Evolutionary conservation across 2,888 invertebrate genomes (phyloP), one percentile per base, ranked within the genome.

Genomic region (Linnaemya tessellans): DNA sequence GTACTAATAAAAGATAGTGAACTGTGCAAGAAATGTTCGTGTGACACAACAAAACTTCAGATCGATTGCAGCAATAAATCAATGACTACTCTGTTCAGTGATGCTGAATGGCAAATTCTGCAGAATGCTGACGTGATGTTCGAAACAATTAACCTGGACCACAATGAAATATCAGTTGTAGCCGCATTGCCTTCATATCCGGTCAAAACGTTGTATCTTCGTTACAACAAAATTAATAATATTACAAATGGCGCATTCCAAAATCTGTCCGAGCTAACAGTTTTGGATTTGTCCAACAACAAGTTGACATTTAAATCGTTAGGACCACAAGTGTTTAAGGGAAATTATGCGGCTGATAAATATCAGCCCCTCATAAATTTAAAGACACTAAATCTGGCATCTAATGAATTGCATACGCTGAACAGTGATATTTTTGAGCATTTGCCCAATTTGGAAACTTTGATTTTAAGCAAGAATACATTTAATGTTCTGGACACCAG

Each of bases 361-460:
- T 92, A 89, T 84, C 85, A 89, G 67, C 91, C 92, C 0, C 46
- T 92, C 20, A 84, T 80, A 3, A 89, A 90, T 20, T 43, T 92
- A 10, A 89, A 84, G 54, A 89, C 89, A 41, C 78, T 93, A 0
- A 89, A 95, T 89, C 92, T 98, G 83, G 95, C 95, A 0, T 91
- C 95, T 89, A 98, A 98, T 90, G 93, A 94, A 25, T 91, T 97
- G 0, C 96, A 96, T 88, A 94, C 94, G 0, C 91, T 97, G n/a
- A 91, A 96, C 89, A 93, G 93, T 68, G 96, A 96, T 89, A 89
- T 97, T 1, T 97, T 98, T 90, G 96, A 96, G 88, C 97, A 97
- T 89, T 91, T 95, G 4, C 94, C 95, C 0, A 93, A 94, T 65
- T 90, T 98, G 49, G 94, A 95, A 87, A 94, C 94, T 15, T 91